Conservation (phyloP, 2,113 vertebrate species). For the Rattus rattus region DNA sequence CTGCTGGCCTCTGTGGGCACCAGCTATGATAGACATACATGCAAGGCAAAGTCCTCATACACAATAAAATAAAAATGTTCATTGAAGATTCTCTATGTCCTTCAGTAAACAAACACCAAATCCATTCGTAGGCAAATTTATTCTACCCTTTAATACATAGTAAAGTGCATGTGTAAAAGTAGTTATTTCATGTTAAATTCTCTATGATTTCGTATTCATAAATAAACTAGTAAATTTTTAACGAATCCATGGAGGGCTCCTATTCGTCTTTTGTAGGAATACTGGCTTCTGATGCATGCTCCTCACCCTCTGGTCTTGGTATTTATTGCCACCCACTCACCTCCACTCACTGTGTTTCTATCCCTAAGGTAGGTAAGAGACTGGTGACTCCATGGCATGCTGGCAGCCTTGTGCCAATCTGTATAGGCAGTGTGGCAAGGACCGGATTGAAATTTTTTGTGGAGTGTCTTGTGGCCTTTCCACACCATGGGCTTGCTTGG, state of each 20-base stretch:
- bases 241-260: neutral
- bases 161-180: neutral
- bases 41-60: too few species aligned
- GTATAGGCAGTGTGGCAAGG: neutral
- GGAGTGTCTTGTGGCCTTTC: neutral
- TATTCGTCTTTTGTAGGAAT: neutral
- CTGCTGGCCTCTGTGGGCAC: neutral
- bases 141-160: neutral
- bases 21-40: too few species aligned
- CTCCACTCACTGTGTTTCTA: neutral
- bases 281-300: neutral
- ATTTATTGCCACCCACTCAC: accelerated
- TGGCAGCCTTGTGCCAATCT: neutral
- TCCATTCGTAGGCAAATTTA: neutral
- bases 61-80: neutral
- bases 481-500: neutral
- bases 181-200: neutral
- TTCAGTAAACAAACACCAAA: neutral
- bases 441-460: neutral
- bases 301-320: neutral
- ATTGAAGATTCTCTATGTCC: neutral
- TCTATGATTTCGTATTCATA: neutral
- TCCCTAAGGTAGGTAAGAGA: accelerated
- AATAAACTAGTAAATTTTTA: neutral
- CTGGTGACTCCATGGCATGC: neutral